Conservation (phyloP, 2,888 invertebrate species). For the Cotesia congregata region DNA sequence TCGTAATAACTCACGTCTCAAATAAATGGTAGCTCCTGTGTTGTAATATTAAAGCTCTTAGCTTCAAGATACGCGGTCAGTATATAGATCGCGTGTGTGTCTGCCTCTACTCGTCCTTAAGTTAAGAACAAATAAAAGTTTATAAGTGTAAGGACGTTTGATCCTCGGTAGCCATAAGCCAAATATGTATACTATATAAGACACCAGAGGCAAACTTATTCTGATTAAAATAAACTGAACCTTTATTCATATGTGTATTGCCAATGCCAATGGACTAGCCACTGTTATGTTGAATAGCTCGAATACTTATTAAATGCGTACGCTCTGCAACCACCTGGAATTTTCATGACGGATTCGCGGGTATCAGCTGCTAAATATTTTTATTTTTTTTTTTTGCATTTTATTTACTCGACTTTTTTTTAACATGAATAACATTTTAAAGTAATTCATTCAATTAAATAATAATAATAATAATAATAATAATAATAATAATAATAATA, state of each 20-base stretch:
- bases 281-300: slow-evolving; percentile 37
- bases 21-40: slow-evolving; percentile 58
- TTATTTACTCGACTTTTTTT: slow-evolving; percentile 20
- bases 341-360: slow-evolving; percentile 36
- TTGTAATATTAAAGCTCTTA: slow-evolving; percentile 28
- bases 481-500: background rate
- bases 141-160: slow-evolving; percentile 45
- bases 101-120: slow-evolving; percentile 22
- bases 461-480: background rate
- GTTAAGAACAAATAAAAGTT: background rate
- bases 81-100: slow-evolving; percentile 5
- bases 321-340: slow-evolving; percentile 36
- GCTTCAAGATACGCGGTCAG: background rate
- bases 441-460: background rate
- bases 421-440: slow-evolving; percentile 30
- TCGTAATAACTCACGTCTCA: slow-evolving; percentile 66
- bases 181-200: background rate
- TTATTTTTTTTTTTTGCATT: background rate
- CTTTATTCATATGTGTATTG: background rate
- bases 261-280: slow-evolving; percentile 19
- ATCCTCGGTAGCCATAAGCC: slow-evolving; percentile 37
- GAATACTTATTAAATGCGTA: slow-evolving; percentile 16
- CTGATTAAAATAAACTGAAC: background rate
- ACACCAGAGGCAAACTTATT: slow-evolving; percentile 7
- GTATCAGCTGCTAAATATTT: slow-evolving; percentile 22